Evolutionary conservation across 2,888 invertebrate genomes (phyloP).

Genomic region (Lepetodrilus schrolli): DNA sequence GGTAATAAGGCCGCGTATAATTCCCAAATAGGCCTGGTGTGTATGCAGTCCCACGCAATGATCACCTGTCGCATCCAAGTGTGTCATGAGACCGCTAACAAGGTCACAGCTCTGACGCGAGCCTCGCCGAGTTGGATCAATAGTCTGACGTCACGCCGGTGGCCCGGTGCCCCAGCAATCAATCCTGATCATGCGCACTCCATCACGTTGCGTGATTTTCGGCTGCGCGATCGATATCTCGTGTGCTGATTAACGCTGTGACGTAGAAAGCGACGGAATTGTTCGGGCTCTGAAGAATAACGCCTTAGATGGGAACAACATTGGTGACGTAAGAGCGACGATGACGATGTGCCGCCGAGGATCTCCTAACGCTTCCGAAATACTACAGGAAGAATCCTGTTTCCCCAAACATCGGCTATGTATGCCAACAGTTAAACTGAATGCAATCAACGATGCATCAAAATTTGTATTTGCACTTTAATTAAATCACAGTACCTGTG

Average conservation of each 20-base stretch:
- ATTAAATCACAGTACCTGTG: too few relatives aligned
- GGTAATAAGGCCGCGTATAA: too few relatives aligned
- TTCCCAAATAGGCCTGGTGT: not conserved
- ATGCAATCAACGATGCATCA: too few relatives aligned
- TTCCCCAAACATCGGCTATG: too few relatives aligned
- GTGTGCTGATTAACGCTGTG: conserved; percentile 1
- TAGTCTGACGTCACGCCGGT: conserved; percentile 20
- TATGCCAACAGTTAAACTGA: too few relatives aligned
- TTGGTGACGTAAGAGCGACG: not conserved
- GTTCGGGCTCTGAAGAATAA: not conserved
- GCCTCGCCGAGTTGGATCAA: not conserved
- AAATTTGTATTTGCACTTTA: too few relatives aligned
- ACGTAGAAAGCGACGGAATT: not conserved
- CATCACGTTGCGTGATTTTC: conserved; percentile 1
- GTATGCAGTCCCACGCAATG: not conserved
- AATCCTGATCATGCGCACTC: conserved; percentile 17
- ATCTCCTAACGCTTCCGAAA: not conserved
- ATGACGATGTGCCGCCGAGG: not conserved
- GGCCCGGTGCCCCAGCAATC: conserved; percentile 30
- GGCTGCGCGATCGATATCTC: not conserved
- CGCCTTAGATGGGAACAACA: not conserved
- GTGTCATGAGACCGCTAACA: not conserved
- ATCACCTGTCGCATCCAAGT: not conserved
- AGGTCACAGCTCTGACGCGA: conserved; percentile 3
- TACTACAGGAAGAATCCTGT: too few relatives aligned